Base-by-base conservation (phyloP, 2,113 vertebrate genomes). In the Aptenodytes patagonicus region DNA sequence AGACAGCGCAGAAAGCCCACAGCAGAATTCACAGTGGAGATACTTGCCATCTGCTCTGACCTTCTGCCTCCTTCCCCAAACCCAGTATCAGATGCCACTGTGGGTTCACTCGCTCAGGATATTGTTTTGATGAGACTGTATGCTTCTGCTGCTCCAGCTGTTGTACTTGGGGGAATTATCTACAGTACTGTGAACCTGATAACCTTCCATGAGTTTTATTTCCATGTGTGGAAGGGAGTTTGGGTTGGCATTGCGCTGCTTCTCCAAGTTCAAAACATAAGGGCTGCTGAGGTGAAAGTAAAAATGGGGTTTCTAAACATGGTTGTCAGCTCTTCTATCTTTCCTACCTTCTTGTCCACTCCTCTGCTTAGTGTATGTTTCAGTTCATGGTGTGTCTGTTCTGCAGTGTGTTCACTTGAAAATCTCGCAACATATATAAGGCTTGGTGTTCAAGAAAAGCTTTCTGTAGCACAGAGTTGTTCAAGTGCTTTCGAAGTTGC, bases 371-470 rank as follows among this genome's bases (percentile, higher is more conserved):
- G 17, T 32, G 21, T 58, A 6, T 55, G 11, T 77, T 94, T 86
- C n/a, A 21, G 34, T 87, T 92, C 8, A 26, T 6, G 28, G 9
- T 49, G 8, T 76, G 15, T 42, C 19, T 1, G 1, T 78, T 79
- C 22, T 90, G 40, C 5, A 40, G 21, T 0, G 2, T 54, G 17
- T 69, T 73, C 11, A 18, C 42, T 60, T 79, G 55, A 75, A 77
- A 79, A 71, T 70, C 22, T 71, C 9, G 40, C 31, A 51, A 7
- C 3, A 8, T 42, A 24, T 10, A 13, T 4, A 47, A 38, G 28
- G 24, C 29, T 82, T 0, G 0, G 0, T 22, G 9, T 42, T 70
- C 16, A 54, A 21, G 54, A 72, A 72, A 25, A 62, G 36, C 47
- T 68, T 71, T 87, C 49, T 82, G 31, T 58, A 89, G 47, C n/a